Conservation (phyloP, 2,888 invertebrate species). For the Drosophila sordidapex region DNA sequence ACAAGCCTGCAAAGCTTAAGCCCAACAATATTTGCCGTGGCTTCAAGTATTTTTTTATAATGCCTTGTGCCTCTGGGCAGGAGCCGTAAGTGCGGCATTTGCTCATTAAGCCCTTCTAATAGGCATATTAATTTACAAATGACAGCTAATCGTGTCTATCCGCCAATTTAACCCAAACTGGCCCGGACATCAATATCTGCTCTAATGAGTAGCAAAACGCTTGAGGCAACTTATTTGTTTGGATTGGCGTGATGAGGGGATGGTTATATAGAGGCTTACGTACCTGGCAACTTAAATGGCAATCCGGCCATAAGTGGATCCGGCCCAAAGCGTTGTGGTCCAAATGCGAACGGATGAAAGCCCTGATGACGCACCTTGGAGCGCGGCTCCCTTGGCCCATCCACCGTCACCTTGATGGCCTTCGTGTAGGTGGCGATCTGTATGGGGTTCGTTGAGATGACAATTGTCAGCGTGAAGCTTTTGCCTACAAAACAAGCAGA, state of each 20-base stretch:
- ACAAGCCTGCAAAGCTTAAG: neutral
- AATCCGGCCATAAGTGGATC: conserved; percentile 91
- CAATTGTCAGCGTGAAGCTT: conserved; percentile 98
- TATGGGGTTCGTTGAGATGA: conserved; percentile 96
- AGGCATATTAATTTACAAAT: conserved; percentile 67
- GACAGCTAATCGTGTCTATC: conserved; percentile 31
- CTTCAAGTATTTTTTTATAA: neutral
- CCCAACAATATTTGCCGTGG: neutral
- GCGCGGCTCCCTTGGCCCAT: conserved; percentile 98
- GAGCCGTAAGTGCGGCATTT: neutral
- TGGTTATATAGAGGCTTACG: conserved; percentile 64
- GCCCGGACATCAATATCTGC: conserved; percentile 49
- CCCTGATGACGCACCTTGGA: conserved; percentile 96
- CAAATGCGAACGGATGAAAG: conserved; percentile 95
- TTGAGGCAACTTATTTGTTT: conserved; percentile 47
- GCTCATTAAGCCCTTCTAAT: conserved; percentile 37
- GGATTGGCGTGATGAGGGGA: neutral
- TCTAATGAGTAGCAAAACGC: conserved; percentile 54
- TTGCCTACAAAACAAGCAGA: conserved; percentile 90
- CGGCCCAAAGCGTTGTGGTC: conserved; percentile 92
- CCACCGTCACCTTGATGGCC: conserved; percentile 99
- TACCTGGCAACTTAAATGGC: conserved; percentile 95
- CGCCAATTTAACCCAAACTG: conserved; percentile 3
- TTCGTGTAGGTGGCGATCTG: conserved; percentile 98
- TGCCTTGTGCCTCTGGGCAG: conserved; percentile 13